phyloP scores from a whole-genome alignment of 2,113 vertebrate species.

The Leptodactylus fuscus region DNA sequence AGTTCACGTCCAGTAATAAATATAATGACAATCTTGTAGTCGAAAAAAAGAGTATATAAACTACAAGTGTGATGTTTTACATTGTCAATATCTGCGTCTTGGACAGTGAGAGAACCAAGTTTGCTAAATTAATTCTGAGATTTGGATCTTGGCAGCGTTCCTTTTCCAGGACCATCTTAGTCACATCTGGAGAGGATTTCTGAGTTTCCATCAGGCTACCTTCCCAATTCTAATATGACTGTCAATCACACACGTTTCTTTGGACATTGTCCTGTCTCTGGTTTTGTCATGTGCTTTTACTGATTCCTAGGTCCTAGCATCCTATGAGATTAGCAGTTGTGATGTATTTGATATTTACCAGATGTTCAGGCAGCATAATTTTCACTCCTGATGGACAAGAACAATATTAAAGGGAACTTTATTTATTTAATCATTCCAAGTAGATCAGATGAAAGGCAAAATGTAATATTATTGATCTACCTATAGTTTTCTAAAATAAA shows the following conservation, averaged over 20 bases:
- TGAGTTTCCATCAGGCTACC: conserved; percentile 40
- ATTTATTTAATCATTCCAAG: conserved; percentile 68
- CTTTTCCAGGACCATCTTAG: conserved; percentile 51
- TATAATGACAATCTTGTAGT: not conserved
- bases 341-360: conserved; percentile 66
- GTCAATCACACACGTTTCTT: conserved; percentile 42
- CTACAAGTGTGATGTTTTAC: not conserved
- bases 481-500: conserved; percentile 61
- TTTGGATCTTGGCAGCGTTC: conserved; percentile 57
- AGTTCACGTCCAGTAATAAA: not conserved
- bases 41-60: not conserved
- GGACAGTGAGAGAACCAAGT: conserved; percentile 67
- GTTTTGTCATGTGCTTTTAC: conserved; percentile 43
- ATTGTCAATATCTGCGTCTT: conserved; percentile 52
- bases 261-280: conserved; percentile 55
- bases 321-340: conserved; percentile 52
- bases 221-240: conserved; percentile 50
- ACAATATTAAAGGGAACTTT: conserved; percentile 66
- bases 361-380: conserved; percentile 58
- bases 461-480: conserved; percentile 54
- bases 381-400: conserved; percentile 65
- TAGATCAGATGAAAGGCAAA: conserved; percentile 67
- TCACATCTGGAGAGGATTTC: conserved; percentile 62
- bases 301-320: conserved; percentile 57
- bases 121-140: conserved; percentile 64